Evolutionary conservation across 2,888 invertebrate genomes (phyloP).

Genomic region (Tetropium fuscum): DNA sequence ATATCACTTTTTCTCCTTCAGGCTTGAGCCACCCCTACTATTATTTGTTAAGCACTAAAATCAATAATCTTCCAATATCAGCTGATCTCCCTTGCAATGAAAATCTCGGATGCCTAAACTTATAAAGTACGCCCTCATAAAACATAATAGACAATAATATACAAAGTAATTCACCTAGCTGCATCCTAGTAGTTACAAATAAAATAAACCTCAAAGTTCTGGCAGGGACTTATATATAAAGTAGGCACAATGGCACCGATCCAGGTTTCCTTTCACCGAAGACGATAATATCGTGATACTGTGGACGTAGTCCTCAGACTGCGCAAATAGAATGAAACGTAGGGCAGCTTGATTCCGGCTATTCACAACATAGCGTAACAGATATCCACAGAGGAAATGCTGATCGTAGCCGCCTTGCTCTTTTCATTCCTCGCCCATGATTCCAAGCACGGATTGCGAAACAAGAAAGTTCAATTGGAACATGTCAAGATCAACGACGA

Average conservation of each 20-base stretch:
- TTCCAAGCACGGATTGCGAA: constrained; percentile 54
- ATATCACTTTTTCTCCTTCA: too few relatives aligned
- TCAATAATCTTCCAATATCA: too few relatives aligned
- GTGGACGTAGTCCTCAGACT: constrained; percentile 53
- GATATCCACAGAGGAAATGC: constrained; percentile 51
- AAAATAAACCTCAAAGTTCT: constrained; percentile 38
- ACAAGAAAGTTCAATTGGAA: constrained; percentile 58
- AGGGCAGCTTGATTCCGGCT: constrained; percentile 50
- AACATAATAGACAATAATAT: too few relatives aligned
- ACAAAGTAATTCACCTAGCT: constrained; percentile 48
- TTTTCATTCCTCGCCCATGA: constrained; percentile 54
- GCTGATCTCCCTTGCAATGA: too few relatives aligned
- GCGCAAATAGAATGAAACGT: constrained; percentile 53
- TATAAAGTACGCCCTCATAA: too few relatives aligned
- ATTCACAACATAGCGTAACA: constrained; percentile 50
- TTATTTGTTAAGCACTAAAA: too few relatives aligned
- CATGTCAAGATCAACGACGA: constrained; percentile 53
- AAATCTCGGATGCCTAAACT: too few relatives aligned
- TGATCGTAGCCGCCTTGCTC: constrained; percentile 48
- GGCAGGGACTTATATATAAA: constrained; percentile 29
- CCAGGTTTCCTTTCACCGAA: constrained; percentile 45
- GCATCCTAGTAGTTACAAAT: constrained; percentile 43
- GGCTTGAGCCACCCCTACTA: too few relatives aligned
- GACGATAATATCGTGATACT: constrained; percentile 53
- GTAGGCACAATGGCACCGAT: constrained; percentile 28